Percentiles rank a stretch among this genome's conserved stretches.
Conservation (phyloP, 2,797 vertebrate genomes). For the Microctenopoma stevenorrisi region DNA sequence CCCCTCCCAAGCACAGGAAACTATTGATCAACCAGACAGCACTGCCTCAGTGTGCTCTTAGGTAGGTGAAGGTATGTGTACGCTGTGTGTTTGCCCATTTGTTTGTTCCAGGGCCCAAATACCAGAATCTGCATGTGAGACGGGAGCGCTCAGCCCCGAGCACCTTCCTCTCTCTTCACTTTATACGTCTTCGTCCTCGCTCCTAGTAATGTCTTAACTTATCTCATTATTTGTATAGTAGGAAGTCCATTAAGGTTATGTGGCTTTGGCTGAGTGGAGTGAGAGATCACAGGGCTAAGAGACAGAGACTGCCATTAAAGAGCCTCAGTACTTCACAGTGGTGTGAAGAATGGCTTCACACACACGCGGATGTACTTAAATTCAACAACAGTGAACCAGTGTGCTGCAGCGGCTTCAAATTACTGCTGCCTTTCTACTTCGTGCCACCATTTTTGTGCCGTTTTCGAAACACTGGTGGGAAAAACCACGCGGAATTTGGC, state of each 20-base stretch:
- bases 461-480: constrained; percentile 10
- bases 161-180: constrained; percentile 39
- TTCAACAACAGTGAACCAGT: constrained; percentile 44
- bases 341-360: constrained; percentile 59
- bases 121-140: constrained; percentile 52
- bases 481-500: constrained; percentile 4
- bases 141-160: constrained; percentile 42
- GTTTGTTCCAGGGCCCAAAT: constrained; percentile 48
- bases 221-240: constrained; percentile 77
- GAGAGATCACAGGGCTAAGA: constrained; percentile 67
- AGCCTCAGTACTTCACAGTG: constrained; percentile 42
- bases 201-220: constrained; percentile 69
- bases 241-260: constrained; percentile 77
- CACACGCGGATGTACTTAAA: constrained; percentile 39
- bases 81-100: constrained; percentile 12
- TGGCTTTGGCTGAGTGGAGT: constrained; percentile 66
- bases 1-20: constrained; percentile 79
- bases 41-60: constrained; percentile 47
- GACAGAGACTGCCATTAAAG: constrained; percentile 66
- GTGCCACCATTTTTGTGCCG: constrained; percentile 3
- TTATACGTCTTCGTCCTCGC: constrained; percentile 53
- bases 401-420: constrained; percentile 20
- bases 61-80: constrained; percentile 17
- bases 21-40: constrained; percentile 81
- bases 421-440: constrained; percentile 8